phyloP scores from a whole-genome alignment of 2,113 vertebrate genomes.

The Sporophila hypoxantha region DNA sequence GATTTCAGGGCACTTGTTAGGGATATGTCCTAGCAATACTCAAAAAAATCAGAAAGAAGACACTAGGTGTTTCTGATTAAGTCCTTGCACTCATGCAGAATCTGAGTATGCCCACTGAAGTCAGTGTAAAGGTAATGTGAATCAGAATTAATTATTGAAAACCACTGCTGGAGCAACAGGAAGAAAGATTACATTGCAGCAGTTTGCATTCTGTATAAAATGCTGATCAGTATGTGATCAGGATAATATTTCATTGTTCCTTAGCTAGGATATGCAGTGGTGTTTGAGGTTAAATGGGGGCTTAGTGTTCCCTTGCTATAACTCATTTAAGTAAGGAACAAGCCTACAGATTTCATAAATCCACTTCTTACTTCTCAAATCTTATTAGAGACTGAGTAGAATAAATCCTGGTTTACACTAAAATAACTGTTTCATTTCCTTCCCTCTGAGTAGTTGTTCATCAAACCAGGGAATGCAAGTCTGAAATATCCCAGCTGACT shows the following conservation, averaged over 20 bases:
- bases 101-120: neutral
- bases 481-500: neutral
- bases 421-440: neutral
- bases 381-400: slow-evolving; percentile 4
- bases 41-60: neutral
- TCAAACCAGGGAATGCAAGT: neutral
- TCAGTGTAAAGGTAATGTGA: neutral
- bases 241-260: neutral
- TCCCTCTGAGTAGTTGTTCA: neutral
- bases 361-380: slow-evolving; percentile 28
- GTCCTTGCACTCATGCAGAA: neutral
- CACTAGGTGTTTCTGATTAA: neutral
- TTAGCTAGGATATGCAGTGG: neutral
- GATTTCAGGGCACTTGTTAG: neutral
- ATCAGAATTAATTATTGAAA: neutral
- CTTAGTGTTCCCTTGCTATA: neutral
- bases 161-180: neutral
- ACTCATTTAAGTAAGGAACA: neutral
- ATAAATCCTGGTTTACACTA: slow-evolving; percentile 15
- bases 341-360: slow-evolving; percentile 21
- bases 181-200: neutral
- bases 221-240: neutral
- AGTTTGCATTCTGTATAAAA: neutral
- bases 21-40: neutral
- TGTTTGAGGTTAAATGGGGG: neutral